These are phyloP conservation scores for Coelopa frigida DNA, from an alignment of 1,140 invertebrate species.

Conservation along the genomic window DNA sequence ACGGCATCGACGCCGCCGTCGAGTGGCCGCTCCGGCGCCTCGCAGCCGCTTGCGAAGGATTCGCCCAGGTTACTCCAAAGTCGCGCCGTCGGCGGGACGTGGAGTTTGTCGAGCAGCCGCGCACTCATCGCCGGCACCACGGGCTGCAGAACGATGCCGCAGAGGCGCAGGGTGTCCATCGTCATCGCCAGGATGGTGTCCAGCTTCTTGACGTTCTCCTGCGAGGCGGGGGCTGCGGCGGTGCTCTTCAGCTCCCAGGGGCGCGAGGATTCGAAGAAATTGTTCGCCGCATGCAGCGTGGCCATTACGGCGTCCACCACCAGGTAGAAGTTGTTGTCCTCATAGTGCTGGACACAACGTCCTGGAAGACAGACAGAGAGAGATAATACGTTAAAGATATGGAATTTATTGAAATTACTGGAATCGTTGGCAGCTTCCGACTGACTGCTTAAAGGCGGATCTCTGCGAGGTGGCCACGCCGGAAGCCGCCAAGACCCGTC, in stretches of 20 bases:
- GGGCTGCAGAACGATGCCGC: constrained; percentile 72
- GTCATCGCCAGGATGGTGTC: constrained; percentile 70
- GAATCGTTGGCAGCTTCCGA: too few relatives aligned
- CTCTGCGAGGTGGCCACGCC: too few relatives aligned
- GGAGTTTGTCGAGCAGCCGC: constrained; percentile 61
- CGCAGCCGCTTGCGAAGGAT: constrained; percentile 15
- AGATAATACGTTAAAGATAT: too few relatives aligned
- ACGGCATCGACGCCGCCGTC: constrained; percentile 23
- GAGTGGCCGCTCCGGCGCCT: constrained; percentile 12
- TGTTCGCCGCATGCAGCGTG: constrained; percentile 69
- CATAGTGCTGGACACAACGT: constrained; percentile 60
- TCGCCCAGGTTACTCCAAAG: constrained; percentile 47
- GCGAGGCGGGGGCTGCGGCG: not conserved
- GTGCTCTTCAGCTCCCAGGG: constrained; percentile 74
- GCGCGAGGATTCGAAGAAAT: constrained; percentile 74
- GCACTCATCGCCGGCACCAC: constrained; percentile 68
- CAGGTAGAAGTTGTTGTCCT: constrained; percentile 75
- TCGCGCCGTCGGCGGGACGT: constrained; percentile 48
- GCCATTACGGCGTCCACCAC: constrained; percentile 71
- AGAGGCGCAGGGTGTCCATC: constrained; percentile 74
- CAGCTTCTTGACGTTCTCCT: constrained; percentile 47
- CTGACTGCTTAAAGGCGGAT: too few relatives aligned
- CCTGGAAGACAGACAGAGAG: constrained; percentile 40
- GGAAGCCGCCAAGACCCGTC: too few relatives aligned
- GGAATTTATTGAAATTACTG: too few relatives aligned